phyloP scores from a whole-genome alignment of 2,113 vertebrate species.

The Solea solea region DNA sequence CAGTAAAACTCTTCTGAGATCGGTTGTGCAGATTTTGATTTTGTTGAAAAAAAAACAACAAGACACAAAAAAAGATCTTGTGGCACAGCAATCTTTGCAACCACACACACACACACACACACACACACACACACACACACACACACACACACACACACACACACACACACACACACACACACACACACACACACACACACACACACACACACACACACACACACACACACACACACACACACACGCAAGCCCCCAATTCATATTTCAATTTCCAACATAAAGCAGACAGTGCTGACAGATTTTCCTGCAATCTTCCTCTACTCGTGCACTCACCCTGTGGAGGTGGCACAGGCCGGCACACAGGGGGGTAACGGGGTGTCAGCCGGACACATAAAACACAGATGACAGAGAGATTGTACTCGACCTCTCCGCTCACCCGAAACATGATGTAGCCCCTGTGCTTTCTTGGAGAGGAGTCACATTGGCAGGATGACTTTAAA shows the following conservation, averaged over 20 bases:
- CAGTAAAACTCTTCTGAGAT: slow-evolving; percentile 24
- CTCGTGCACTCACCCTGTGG: slow-evolving; percentile 13
- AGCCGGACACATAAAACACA: slow-evolving; percentile 49
- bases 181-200: too few relatives aligned
- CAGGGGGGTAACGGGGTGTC: slow-evolving; percentile 16
- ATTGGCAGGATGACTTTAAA: slow-evolving; percentile 57
- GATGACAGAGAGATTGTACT: slow-evolving; percentile 54
- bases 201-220: too few relatives aligned
- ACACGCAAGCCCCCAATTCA: slow-evolving; percentile 1
- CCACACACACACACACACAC: not conserved
- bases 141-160: slow-evolving; percentile 9
- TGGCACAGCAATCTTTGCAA: not conserved
- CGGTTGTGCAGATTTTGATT: not conserved
- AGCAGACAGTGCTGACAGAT: slow-evolving; percentile 22
- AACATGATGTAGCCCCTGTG: slow-evolving; percentile 57
- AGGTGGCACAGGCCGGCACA: slow-evolving; percentile 26
- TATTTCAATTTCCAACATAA: slow-evolving; percentile 40
- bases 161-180: not conserved
- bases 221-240: not conserved
- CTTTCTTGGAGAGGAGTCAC: slow-evolving; percentile 58
- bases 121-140: slow-evolving; percentile 2
- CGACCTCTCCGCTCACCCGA: slow-evolving; percentile 60
- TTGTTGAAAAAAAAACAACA: slow-evolving; percentile 1
- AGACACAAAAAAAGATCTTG: slow-evolving; percentile 2
- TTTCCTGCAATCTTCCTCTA: slow-evolving; percentile 26